Evolutionary conservation across 1,140 invertebrate genomes (phyloP).

Genomic region (Drosophila tani): DNA sequence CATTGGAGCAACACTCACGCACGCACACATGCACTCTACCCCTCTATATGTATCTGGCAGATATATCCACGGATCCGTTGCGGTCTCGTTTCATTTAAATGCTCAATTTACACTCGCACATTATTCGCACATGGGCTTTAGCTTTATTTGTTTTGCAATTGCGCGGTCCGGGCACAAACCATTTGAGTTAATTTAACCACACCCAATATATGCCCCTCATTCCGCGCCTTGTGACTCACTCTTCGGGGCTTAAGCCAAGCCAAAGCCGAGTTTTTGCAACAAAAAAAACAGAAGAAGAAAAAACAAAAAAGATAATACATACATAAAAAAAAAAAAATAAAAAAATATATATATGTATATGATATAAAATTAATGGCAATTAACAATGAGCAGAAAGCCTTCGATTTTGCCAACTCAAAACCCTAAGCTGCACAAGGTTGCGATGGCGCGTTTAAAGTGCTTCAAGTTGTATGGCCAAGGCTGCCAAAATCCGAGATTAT

Average conservation of each 20-base stretch:
- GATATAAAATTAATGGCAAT: constrained; percentile 45
- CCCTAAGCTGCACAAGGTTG: constrained; percentile 41
- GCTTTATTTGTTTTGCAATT: constrained; percentile 45
- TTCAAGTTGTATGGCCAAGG: constrained; percentile 45
- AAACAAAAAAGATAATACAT: not conserved
- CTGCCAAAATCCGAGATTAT: constrained; percentile 31
- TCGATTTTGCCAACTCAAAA: constrained; percentile 32
- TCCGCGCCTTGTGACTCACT: constrained; percentile 40
- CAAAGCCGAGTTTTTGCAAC: constrained; percentile 23
- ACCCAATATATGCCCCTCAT: constrained; percentile 22
- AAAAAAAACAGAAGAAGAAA: constrained; percentile 2
- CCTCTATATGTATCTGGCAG: not conserved
- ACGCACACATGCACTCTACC: not conserved
- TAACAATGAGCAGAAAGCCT: constrained; percentile 45
- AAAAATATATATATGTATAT: not conserved
- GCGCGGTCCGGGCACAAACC: constrained; percentile 31
- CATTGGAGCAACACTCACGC: constrained; percentile 23
- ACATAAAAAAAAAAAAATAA: too few relatives aligned
- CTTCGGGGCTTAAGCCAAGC: constrained; percentile 10
- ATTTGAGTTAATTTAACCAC: constrained; percentile 47
- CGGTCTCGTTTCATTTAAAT: constrained; percentile 53
- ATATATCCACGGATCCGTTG: constrained; percentile 18
- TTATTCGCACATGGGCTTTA: constrained; percentile 41
- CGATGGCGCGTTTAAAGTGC: constrained; percentile 8
- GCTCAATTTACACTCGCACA: constrained; percentile 50